Percentiles rank a stretch among this genome's conserved stretches.
phyloP scores from a whole-genome alignment of 2,888 invertebrate genomes.

The Pecten maximus region DNA sequence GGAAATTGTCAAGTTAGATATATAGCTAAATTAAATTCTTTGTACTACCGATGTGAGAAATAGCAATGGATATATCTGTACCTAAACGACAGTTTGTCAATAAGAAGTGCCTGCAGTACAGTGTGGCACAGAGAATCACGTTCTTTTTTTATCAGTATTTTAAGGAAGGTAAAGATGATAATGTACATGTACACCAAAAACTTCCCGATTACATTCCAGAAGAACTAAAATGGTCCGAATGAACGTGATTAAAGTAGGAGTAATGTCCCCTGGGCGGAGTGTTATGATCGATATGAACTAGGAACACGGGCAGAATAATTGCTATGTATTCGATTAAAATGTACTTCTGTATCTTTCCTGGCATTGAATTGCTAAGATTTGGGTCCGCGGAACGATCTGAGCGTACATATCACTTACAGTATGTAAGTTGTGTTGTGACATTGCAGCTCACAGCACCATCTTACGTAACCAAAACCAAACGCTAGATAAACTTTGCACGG shows the following conservation, averaged over 20 bases:
- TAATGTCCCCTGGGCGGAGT: not conserved
- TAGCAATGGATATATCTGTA: not conserved
- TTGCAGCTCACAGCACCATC: not conserved
- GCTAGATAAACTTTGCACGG: not conserved
- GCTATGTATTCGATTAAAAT: not conserved
- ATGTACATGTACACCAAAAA: not conserved
- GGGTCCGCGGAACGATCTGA: not conserved
- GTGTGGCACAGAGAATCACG: not conserved
- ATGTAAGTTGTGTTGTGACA: not conserved
- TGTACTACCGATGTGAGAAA: not conserved
- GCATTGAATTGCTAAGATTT: not conserved
- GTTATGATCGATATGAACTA: not conserved
- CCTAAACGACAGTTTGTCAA: not conserved
- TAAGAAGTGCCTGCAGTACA: not conserved
- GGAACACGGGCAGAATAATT: not conserved
- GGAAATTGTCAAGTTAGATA: not conserved
- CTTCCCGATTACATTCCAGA: not conserved
- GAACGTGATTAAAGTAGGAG: not conserved
- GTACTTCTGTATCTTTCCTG: not conserved
- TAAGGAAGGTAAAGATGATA: not conserved
- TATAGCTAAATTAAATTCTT: not conserved
- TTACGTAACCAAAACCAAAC: not conserved
- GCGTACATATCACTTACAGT: not conserved
- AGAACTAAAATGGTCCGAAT: not conserved
- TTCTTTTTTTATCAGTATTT: not conserved